A percentile compares a stretch with the other conserved stretches of the same genome.
Conservation (phyloP, 2,888 invertebrate species). For the Tenthredo scrophulariae region DNA sequence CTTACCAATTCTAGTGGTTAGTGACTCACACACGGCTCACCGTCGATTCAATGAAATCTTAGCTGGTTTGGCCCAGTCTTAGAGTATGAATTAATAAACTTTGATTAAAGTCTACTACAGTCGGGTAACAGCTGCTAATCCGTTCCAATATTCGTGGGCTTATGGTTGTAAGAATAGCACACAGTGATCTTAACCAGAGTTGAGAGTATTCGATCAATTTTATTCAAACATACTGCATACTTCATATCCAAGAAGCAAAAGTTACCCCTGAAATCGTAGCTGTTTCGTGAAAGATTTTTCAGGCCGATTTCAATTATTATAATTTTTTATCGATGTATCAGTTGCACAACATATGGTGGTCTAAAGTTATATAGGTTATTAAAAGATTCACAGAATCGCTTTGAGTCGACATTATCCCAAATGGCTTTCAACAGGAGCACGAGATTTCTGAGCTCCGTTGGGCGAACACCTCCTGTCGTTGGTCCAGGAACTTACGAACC, state of each 20-base stretch:
- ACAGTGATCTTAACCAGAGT: not conserved
- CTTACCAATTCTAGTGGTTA: not conserved
- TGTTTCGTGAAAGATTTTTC: not conserved
- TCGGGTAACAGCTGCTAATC: not conserved
- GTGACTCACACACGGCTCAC: not conserved
- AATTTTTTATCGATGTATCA: not conserved
- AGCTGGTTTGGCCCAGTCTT: not conserved
- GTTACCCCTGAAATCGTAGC: not conserved
- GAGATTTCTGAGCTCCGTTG: constrained; percentile 61
- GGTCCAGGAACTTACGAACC: constrained; percentile 65
- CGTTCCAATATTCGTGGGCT: not conserved
- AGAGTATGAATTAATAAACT: not conserved
- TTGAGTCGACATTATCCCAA: not conserved
- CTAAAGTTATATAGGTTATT: constrained; percentile 16
- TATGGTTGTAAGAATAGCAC: not conserved
- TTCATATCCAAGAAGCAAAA: not conserved
- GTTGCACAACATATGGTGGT: not conserved
- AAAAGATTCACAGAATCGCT: not conserved
- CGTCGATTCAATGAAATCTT: not conserved
- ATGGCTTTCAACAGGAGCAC: constrained; percentile 62
- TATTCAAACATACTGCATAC: not conserved
- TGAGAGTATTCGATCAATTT: not conserved
- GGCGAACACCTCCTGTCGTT: constrained; percentile 59
- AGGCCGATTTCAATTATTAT: constrained; percentile 16
- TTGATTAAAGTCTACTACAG: not conserved